Percentiles rank a stretch among this genome's conserved stretches.
Conservation (phyloP, 1,140 invertebrate genomes). For the Apis cerana region DNA sequence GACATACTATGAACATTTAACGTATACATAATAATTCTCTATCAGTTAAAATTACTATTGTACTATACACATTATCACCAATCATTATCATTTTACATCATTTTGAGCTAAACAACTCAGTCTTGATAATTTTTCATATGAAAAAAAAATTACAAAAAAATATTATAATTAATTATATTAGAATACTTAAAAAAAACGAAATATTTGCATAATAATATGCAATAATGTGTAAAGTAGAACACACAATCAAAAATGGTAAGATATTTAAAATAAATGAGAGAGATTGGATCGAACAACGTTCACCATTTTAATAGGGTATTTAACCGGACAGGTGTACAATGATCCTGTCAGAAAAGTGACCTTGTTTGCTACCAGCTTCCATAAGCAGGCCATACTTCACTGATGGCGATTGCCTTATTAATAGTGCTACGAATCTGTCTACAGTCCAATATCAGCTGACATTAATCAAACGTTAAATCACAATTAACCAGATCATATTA, state of each 20-base stretch:
- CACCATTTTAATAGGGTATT: neutral
- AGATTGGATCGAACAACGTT: neutral
- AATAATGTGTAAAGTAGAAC: neutral
- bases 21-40: too few species aligned
- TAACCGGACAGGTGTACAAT: neutral
- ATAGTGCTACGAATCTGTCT: neutral
- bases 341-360: neutral
- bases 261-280: neutral
- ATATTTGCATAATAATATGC: too few species aligned
- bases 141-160: too few species aligned
- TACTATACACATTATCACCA: too few species aligned
- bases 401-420: neutral
- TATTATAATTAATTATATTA: too few species aligned
- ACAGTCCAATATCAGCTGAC: neutral
- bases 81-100: too few species aligned
- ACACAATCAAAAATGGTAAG: neutral
- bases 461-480: conserved; percentile 29
- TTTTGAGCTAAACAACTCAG: too few species aligned
- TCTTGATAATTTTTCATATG: too few species aligned
- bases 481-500: conserved; percentile 16
- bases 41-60: too few species aligned
- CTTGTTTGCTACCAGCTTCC: neutral
- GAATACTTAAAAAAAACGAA: too few species aligned
- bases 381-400: neutral
- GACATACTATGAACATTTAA: too few species aligned